A percentile compares a stretch with the other conserved stretches of the same genome.
Evolutionary conservation across 1,140 invertebrate species (phyloP).

Genomic region (Heliconius nattereri): DNA sequence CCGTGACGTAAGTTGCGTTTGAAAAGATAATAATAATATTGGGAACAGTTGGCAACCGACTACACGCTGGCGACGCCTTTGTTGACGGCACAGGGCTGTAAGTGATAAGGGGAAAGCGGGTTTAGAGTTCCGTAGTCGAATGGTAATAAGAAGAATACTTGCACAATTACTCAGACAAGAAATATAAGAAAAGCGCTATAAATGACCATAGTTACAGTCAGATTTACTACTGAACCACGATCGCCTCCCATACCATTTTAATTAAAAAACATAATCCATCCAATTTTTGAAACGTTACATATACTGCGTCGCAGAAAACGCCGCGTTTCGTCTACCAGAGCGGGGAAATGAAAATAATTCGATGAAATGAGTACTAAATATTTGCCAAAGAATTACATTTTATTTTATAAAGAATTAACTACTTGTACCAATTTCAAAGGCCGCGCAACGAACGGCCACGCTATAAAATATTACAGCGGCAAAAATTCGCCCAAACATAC

Average conservation of each 20-base stretch:
- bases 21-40: slow-evolving; percentile 53
- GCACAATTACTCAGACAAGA: too few relatives aligned
- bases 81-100: slow-evolving; percentile 18
- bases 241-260: too few relatives aligned
- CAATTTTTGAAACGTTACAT: too few relatives aligned
- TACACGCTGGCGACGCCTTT: slow-evolving; percentile 39
- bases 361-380: too few relatives aligned
- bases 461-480: slow-evolving; percentile 46
- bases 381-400: too few relatives aligned
- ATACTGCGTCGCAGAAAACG: too few relatives aligned
- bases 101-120: neutral
- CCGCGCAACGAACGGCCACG: slow-evolving; percentile 36
- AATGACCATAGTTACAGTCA: too few relatives aligned
- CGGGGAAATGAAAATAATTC: too few relatives aligned
- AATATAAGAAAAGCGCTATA: too few relatives aligned
- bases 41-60: slow-evolving; percentile 51
- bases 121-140: neutral
- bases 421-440: slow-evolving; percentile 29
- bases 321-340: too few relatives aligned
- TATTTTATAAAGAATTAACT: neutral
- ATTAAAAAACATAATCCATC: too few relatives aligned
- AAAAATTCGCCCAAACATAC: slow-evolving; percentile 43
- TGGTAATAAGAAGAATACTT: neutral
- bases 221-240: too few relatives aligned
- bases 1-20: slow-evolving; percentile 43